A percentile compares a stretch with the other conserved stretches of the same genome.
phyloP scores from a whole-genome alignment of 2,888 invertebrate genomes.

The Acleris laterana region DNA sequence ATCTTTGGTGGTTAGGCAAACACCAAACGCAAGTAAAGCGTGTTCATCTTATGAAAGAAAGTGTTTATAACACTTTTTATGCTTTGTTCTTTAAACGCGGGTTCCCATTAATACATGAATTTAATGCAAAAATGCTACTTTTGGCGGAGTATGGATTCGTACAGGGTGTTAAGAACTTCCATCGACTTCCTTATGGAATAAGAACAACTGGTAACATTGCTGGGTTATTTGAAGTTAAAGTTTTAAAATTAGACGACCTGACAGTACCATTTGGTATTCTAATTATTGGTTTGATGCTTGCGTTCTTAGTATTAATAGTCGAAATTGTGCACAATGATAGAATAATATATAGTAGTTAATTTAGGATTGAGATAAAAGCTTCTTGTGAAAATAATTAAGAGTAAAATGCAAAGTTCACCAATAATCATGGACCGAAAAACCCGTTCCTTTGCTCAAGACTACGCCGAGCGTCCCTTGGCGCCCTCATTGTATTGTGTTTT shows the following conservation, averaged over 20 bases:
- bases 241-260: conserved; percentile 21
- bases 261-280: conserved; percentile 20
- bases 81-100: conserved; percentile 30
- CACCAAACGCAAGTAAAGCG: background rate
- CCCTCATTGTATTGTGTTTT: too few relatives aligned
- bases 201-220: background rate
- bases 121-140: background rate
- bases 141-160: conserved; percentile 24
- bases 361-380: too few relatives aligned
- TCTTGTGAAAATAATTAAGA: too few relatives aligned
- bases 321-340: conserved; percentile 2
- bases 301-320: conserved; percentile 7
- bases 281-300: background rate
- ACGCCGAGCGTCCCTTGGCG: too few relatives aligned
- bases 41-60: conserved; percentile 13
- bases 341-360: too few relatives aligned
- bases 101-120: conserved; percentile 19
- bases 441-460: too few relatives aligned
- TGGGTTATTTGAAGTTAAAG: conserved; percentile 10
- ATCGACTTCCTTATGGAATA: background rate
- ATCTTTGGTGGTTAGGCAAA: conserved; percentile 27
- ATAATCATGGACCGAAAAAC: too few relatives aligned
- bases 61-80: conserved; percentile 13
- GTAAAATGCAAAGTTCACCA: too few relatives aligned
- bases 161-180: conserved; percentile 9